Evolutionary conservation across 2,888 invertebrate species (phyloP).

Genomic region (Heliconius charithonia): DNA sequence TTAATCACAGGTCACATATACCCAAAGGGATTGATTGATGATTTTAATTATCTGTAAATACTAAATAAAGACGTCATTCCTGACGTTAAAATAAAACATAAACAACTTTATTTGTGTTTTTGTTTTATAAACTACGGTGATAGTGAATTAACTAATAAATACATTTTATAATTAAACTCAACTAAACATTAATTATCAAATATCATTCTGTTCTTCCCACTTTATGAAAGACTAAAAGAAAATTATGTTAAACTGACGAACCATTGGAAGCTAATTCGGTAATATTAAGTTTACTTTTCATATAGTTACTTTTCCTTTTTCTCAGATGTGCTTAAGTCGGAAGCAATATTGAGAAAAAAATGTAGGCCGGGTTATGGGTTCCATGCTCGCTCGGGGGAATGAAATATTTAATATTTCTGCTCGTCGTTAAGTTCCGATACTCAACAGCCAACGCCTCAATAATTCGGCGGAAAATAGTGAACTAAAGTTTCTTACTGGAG

Average conservation of each 20-base stretch:
- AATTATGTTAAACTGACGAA: not conserved
- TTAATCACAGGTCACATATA: no score
- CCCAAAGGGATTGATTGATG: no score
- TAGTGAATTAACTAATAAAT: not conserved
- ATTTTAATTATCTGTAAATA: not conserved
- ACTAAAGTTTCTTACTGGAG: not conserved
- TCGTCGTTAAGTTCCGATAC: no score
- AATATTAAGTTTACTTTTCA: not conserved
- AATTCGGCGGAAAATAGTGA: not conserved
- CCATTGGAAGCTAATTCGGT: not conserved
- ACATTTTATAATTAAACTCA: not conserved
- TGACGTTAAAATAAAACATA: not conserved
- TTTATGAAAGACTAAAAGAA: not conserved
- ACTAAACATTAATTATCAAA: no score
- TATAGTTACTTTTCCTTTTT: no score
- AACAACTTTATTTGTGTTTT: not conserved
- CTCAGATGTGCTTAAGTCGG: no score
- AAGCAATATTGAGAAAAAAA: no score
- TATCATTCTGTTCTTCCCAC: no score
- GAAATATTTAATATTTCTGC: no score
- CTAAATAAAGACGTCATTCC: not conserved
- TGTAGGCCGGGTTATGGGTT: no score
- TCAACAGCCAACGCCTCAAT: not conserved
- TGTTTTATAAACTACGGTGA: not conserved
- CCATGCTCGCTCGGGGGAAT: no score